These are phyloP conservation scores for Helicoverpa armigera DNA, from an alignment of 1,140 invertebrate species.

Conservation along the genomic window DNA sequence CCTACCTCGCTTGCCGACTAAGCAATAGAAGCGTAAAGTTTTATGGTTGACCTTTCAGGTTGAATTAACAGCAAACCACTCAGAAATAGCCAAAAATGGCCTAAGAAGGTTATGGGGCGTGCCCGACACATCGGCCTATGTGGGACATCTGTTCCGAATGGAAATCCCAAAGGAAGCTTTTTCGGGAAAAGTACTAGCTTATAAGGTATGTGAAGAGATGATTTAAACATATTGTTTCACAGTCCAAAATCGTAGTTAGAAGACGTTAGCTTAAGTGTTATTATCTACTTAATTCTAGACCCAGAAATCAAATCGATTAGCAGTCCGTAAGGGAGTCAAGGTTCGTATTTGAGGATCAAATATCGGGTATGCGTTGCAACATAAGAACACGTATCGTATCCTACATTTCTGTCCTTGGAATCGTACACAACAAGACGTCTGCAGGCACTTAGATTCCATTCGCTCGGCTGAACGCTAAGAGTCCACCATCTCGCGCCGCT, in stretches of 20 bases:
- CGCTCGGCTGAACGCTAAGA: slow-evolving; percentile 21
- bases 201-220: slow-evolving; percentile 72
- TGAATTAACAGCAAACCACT: slow-evolving; percentile 80
- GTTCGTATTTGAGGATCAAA: too few species aligned
- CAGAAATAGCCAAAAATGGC: slow-evolving; percentile 84
- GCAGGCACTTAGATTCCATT: slow-evolving; percentile 32
- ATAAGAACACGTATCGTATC: slow-evolving; percentile 1
- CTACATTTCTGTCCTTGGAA: slow-evolving; percentile 11
- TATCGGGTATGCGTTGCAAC: not conserved
- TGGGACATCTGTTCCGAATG: slow-evolving; percentile 84
- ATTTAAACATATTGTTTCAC: not conserved
- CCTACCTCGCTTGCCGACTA: not conserved
- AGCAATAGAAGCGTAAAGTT: slow-evolving; percentile 37
- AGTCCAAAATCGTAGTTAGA: not conserved
- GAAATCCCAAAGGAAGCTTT: slow-evolving; percentile 86
- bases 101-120: slow-evolving; percentile 86
- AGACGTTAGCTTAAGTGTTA: not conserved
- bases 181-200: slow-evolving; percentile 81
- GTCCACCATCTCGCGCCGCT: slow-evolving; percentile 22
- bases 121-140: slow-evolving; percentile 85
- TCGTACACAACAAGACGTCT: slow-evolving; percentile 19
- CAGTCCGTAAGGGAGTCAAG: too few species aligned
- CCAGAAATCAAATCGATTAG: not conserved
- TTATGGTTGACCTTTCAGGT: slow-evolving; percentile 66
- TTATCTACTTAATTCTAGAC: not conserved